Base-by-base conservation (phyloP, 2,113 vertebrate genomes). In the Orientallactaga bullata region DNA sequence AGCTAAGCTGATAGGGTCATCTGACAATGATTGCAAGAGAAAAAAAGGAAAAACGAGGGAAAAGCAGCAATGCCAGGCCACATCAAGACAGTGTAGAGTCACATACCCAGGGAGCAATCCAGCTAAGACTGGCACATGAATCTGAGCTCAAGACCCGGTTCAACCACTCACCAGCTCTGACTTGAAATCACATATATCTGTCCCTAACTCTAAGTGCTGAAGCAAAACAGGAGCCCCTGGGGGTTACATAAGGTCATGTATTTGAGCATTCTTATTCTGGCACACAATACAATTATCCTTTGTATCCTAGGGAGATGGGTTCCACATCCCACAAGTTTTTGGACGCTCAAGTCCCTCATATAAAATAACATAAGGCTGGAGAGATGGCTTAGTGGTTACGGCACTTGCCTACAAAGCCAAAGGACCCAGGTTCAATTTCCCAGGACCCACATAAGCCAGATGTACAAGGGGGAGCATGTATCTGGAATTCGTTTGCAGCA, bases 21-120 rank as follows among this genome's bases (percentile, higher is more conserved):
- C 93, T 90, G 78, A 93, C 85, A 93, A 86, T 3, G 7, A 93
- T 55, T 55, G 78, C n/a, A 79, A 87, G 83, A 63, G 93, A 71
- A 87, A 81, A 84, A 82, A 72, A 90, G 28, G 73, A 32, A 15
- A n/a, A 81, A 72, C 12, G 61, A 51, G 89, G 85, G 1, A 51
- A 47, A 55, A 77, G 60, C 74, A 73, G 32, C 10, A 15, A 32
- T 42, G 16, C 58, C 47, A 39, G 32, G 47, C 32, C 15, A 74
- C 7, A 3, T n/a, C 30, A 35, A 85, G 66, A 82, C 15, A 78
- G 13, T 32, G 26, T 3, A 7, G 63, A 7, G 63, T 81, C 42
- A 39, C 30, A 42, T 23, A 55, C 13, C 69, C 11, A 0, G 81
- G 32, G 21, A n/a, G 12, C 30, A 81, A 23, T n/a, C 23, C 12